Conservation (phyloP, 2,113 vertebrate species). For the Eptesicus fuscus region DNA sequence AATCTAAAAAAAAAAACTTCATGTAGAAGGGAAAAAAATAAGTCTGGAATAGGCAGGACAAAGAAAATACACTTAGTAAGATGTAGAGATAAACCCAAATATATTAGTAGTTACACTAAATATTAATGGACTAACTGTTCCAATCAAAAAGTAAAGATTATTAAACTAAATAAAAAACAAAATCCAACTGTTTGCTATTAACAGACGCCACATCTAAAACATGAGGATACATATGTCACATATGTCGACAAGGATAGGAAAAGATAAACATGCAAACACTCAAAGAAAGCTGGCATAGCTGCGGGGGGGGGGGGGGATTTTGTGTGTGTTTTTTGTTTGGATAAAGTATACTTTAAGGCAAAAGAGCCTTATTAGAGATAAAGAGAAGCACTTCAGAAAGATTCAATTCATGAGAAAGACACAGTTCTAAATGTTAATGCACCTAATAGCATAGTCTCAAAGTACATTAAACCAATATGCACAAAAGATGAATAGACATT, state of each 20-base stretch:
- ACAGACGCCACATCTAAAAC: neutral
- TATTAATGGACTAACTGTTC: neutral
- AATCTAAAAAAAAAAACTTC: neutral
- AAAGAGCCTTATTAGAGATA: neutral
- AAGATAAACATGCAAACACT: neutral
- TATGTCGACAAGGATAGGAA: neutral
- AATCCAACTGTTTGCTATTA: neutral
- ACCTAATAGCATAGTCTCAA: neutral
- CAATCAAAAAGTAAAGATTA: neutral
- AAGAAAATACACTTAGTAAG: neutral
- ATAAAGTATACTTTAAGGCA: neutral
- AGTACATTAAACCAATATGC: neutral
- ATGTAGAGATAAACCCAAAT: neutral
- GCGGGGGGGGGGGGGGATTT: too few species aligned
- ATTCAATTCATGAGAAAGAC: neutral
- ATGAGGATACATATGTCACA: neutral
- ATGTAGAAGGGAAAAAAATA: neutral
- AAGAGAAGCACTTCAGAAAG: neutral
- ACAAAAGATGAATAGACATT: neutral
- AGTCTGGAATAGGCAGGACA: neutral
- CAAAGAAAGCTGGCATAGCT: neutral
- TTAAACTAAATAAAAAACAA: neutral
- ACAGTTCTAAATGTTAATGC: constrained; percentile 7
- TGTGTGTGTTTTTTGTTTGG: too few species aligned
- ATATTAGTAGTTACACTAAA: neutral